phyloP scores from a whole-genome alignment of 2,888 invertebrate species.

The Gastracanthus pulcherrimus region DNA sequence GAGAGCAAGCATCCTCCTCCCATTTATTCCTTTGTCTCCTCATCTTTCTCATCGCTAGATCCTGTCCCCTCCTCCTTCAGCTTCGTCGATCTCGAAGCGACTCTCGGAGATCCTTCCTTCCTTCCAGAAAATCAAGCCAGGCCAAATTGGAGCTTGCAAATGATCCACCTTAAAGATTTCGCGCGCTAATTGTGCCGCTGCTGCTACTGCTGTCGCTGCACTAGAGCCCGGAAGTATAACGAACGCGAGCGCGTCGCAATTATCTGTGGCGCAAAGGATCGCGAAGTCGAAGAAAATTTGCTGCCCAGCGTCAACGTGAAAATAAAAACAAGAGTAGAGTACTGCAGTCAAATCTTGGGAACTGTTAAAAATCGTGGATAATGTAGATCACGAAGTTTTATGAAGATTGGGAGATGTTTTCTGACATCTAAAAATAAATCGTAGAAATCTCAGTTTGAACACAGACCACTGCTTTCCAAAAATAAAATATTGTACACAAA shows the following conservation, averaged over 20 bases:
- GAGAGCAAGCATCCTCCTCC: slow-evolving; percentile 26
- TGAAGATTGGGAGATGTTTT: no score
- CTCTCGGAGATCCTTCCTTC: slow-evolving; percentile 52
- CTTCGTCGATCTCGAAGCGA: neutral
- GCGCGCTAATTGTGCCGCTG: slow-evolving; percentile 68
- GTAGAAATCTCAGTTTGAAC: no score
- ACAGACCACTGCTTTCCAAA: no score
- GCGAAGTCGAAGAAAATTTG: neutral
- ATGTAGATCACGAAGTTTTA: no score
- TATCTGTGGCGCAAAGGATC: slow-evolving; percentile 58
- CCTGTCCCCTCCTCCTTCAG: neutral
- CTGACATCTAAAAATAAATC: no score
- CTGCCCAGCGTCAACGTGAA: no score
- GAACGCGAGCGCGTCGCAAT: no score
- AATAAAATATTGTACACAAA: no score
- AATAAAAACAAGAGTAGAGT: neutral
- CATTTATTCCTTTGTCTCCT: slow-evolving; percentile 60
- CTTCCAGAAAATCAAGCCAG: slow-evolving; percentile 67
- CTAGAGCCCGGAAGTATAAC: slow-evolving; percentile 55
- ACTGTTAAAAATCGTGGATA: no score
- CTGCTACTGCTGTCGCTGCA: no score
- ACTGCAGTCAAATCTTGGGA: no score
- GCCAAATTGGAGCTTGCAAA: slow-evolving; percentile 72
- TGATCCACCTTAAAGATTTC: slow-evolving; percentile 71
- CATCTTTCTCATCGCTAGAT: no score